Percentiles rank a stretch among this genome's conserved stretches.
Evolutionary conservation across 2,797 vertebrate species (phyloP).

Genomic region (Parotocinclus haroldoi): DNA sequence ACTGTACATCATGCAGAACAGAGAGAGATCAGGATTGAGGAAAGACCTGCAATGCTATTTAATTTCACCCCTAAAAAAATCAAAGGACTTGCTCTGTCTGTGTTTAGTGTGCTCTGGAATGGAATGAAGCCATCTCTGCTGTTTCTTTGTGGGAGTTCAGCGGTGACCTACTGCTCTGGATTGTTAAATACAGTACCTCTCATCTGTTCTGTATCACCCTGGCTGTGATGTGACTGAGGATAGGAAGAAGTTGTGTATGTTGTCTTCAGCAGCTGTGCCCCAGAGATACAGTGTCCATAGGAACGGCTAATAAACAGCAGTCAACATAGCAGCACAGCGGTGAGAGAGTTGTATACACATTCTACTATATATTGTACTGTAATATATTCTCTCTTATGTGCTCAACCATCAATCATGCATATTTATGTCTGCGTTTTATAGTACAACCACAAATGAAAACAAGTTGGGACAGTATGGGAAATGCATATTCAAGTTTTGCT

Average conservation of each 20-base stretch:
- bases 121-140: neutral
- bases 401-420: slow-evolving; percentile 37
- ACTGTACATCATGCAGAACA: too few relatives aligned
- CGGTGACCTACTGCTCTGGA: slow-evolving; percentile 30
- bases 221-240: slow-evolving; percentile 50
- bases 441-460: too few relatives aligned
- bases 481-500: too few relatives aligned
- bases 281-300: slow-evolving; percentile 59
- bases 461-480: too few relatives aligned
- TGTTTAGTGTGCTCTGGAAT: neutral
- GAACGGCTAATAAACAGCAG: slow-evolving; percentile 63
- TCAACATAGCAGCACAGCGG: slow-evolving; percentile 53
- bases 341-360: slow-evolving; percentile 5
- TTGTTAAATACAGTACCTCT: slow-evolving; percentile 51
- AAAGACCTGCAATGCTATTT: too few relatives aligned
- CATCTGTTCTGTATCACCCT: slow-evolving; percentile 52
- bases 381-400: slow-evolving; percentile 21
- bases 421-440: too few relatives aligned
- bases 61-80: neutral
- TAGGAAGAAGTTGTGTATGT: slow-evolving; percentile 43
- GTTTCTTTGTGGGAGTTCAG: slow-evolving; percentile 23
- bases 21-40: too few relatives aligned
- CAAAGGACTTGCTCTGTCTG: neutral
- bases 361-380: slow-evolving; percentile 52
- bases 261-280: slow-evolving; percentile 55